Percentiles rank a stretch among this genome's conserved stretches.
phyloP scores from a whole-genome alignment of 2,888 invertebrate genomes.

The Dione vanillae region DNA sequence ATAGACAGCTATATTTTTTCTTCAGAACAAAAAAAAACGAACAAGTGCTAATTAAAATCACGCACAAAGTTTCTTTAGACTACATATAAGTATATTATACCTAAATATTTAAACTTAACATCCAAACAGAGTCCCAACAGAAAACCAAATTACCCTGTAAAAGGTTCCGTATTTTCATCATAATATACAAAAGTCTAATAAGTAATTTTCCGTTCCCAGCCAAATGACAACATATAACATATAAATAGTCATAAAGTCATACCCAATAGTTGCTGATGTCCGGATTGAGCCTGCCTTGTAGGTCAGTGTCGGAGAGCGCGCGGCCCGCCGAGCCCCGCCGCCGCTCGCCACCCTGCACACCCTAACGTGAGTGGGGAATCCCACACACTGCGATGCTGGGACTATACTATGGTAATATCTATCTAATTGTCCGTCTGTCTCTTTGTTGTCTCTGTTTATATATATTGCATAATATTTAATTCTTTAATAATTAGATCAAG shows the following conservation, averaged over 20 bases:
- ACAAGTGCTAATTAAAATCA: too few relatives aligned
- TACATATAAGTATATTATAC: too few relatives aligned
- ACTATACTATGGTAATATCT: conserved; percentile 1
- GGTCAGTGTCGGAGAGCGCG: conserved; percentile 76
- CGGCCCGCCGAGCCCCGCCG: conserved; percentile 69
- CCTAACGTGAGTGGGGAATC: conserved; percentile 47
- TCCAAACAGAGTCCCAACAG: too few relatives aligned
- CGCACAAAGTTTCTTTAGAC: too few relatives aligned
- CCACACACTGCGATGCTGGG: conserved; percentile 50
- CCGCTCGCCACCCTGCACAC: conserved; percentile 64
- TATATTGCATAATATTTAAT: not conserved
- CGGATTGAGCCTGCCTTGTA: conserved; percentile 71
- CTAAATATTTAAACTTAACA: too few relatives aligned
- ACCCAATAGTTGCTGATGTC: conserved; percentile 76
- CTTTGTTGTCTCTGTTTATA: not conserved
- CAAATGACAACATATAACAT: not conserved
- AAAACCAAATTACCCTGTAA: too few relatives aligned
- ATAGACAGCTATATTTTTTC: too few relatives aligned
- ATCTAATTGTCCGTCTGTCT: not conserved
- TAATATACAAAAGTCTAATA: not conserved
- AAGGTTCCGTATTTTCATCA: too few relatives aligned
- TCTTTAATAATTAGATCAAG: too few relatives aligned
- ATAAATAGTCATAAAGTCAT: conserved; percentile 54
- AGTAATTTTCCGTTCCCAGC: conserved; percentile 2
- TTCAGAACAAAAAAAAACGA: too few relatives aligned